Conservation (phyloP, 1,140 invertebrate species). For the Papilio helenus region DNA sequence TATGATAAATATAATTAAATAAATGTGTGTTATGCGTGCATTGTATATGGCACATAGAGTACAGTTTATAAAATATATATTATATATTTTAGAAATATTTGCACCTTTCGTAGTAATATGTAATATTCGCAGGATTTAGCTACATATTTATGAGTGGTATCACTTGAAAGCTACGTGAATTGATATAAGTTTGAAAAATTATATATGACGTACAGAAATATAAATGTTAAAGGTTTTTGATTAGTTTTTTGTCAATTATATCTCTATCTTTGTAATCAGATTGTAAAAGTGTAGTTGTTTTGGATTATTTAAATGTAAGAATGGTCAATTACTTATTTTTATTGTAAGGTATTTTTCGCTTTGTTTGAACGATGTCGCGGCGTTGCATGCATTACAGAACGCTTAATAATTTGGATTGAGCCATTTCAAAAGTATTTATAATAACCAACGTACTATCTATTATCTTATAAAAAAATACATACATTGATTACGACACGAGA, state of each 20-base stretch:
- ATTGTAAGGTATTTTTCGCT: conserved; percentile 41
- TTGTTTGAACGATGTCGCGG: conserved; percentile 37
- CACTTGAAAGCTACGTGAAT: conserved; percentile 52
- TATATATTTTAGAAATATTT: conserved; percentile 82
- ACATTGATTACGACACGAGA: neutral
- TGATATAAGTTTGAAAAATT: conserved; percentile 56
- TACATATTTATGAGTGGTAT: conserved; percentile 61
- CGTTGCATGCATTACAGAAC: conserved; percentile 6
- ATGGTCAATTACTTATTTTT: conserved; percentile 80
- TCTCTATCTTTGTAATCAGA: conserved; percentile 75
- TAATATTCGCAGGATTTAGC: conserved; percentile 78
- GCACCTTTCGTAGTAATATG: conserved; percentile 79
- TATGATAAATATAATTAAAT: conserved; percentile 59
- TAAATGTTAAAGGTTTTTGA: conserved; percentile 69
- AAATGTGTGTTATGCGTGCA: conserved; percentile 74
- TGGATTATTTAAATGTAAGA: conserved; percentile 81
- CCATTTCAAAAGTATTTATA: conserved; percentile 30
- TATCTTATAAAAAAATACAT: too few species aligned
- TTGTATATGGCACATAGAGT: conserved; percentile 77
- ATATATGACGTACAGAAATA: conserved; percentile 59
- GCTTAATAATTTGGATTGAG: neutral
- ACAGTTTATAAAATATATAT: conserved; percentile 77
- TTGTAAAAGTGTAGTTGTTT: conserved; percentile 73
- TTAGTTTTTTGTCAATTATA: conserved; percentile 81
- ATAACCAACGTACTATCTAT: neutral